Conservation (phyloP, 2,797 vertebrate genomes). For the Melanotaenia boesemani region DNA sequence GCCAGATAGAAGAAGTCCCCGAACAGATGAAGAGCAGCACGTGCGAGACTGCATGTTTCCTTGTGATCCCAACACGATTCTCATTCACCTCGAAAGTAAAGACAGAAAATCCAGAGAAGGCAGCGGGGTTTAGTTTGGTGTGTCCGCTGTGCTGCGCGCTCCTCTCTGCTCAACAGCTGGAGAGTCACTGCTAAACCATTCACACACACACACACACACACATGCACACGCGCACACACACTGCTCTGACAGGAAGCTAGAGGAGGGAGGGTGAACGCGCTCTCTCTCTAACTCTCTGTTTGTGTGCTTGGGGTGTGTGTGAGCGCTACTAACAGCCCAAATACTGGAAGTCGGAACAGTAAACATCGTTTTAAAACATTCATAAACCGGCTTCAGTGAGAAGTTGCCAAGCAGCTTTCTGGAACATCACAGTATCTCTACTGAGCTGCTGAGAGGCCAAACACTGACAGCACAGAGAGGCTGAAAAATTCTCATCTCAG, state of each 20-base stretch:
- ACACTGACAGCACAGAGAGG: too few relatives aligned
- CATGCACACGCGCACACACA: slow-evolving; percentile 1
- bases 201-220: slow-evolving; percentile 45
- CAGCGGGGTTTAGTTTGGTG: neutral
- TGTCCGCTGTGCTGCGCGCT: slow-evolving; percentile 28
- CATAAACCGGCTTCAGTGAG: slow-evolving; percentile 16
- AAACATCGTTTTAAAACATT: slow-evolving; percentile 46
- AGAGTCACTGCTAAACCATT: slow-evolving; percentile 59
- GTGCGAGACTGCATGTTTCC: slow-evolving; percentile 56
- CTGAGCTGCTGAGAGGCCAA: neutral
- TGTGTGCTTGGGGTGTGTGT: neutral
- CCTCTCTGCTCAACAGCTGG: slow-evolving; percentile 66
- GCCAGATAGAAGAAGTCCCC: slow-evolving; percentile 19
- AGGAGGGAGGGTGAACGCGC: slow-evolving; percentile 39
- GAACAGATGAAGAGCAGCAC: slow-evolving; percentile 22
- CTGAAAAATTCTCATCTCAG: too few relatives aligned
- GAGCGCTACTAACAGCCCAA: slow-evolving; percentile 32
- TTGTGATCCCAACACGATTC: neutral
- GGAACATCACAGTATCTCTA: slow-evolving; percentile 20
- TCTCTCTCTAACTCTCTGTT: slow-evolving; percentile 11
- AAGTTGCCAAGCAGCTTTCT: slow-evolving; percentile 18
- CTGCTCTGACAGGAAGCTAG: slow-evolving; percentile 69
- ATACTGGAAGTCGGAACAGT: slow-evolving; percentile 47
- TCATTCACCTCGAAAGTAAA: slow-evolving; percentile 40
- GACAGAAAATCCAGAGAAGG: slow-evolving; percentile 21